A percentile compares a stretch with the other conserved stretches of the same genome.
Conservation (phyloP, 2,113 vertebrate species). For the Chaetura pelagica region DNA sequence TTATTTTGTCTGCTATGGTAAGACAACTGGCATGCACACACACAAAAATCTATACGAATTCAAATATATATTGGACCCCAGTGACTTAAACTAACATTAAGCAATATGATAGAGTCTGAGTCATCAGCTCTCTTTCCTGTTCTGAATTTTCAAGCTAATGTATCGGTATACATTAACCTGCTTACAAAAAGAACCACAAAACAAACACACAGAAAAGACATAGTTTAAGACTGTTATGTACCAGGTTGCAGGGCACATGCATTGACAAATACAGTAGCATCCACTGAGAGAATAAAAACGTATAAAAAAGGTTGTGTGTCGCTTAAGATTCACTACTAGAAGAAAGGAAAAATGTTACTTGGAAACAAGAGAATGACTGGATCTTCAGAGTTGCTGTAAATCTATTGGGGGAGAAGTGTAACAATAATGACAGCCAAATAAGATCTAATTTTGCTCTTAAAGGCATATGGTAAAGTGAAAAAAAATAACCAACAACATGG, state of each 20-base stretch:
- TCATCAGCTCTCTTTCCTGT: not conserved
- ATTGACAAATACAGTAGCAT: not conserved
- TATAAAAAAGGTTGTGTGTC: rapidly evolving
- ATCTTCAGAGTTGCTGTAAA: not conserved
- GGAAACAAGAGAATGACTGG: not conserved
- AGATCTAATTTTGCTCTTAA: not conserved
- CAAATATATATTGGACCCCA: not conserved
- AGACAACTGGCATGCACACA: not conserved
- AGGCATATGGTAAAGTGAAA: not conserved
- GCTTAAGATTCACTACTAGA: not conserved
- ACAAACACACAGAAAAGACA: not conserved
- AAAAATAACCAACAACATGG: not conserved
- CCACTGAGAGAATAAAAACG: not conserved
- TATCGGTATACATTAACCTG: not conserved
- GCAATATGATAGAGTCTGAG: not conserved
- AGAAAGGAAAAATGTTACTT: not conserved
- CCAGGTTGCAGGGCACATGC: not conserved
- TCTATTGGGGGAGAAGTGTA: not conserved
- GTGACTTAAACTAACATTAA: not conserved
- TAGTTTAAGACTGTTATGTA: not conserved
- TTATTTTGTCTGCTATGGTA: not conserved
- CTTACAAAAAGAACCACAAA: not conserved
- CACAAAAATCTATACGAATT: not conserved
- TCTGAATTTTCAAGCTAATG: not conserved
- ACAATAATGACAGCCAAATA: not conserved